Evolutionary conservation across 2,888 invertebrate species (phyloP), one percentile per base, ranked within the genome.

Genomic region (Syrphus vitripennis): DNA sequence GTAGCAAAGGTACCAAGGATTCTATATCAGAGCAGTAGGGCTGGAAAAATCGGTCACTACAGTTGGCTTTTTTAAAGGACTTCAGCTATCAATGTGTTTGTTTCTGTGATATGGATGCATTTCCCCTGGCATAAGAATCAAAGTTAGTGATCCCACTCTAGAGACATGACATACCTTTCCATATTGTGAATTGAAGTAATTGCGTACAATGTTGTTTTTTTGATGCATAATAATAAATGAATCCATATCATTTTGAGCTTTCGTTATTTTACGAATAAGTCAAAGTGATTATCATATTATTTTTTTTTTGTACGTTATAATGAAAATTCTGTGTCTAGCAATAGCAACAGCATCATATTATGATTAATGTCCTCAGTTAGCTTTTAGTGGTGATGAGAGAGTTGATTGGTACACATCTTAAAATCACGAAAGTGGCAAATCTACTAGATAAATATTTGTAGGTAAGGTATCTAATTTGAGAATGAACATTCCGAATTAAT

Each of bases 1-100:
- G 63, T 77, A 24, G 61, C 71, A 57, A 63, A 45, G 67, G 55
- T 77, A 40, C 34, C 70, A 57, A 63, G 37, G 53, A 50, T 55
- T 61, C 45, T 40, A 63, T 57, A 77, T 37, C 42, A 42, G 55
- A 81, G 63, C 69, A 86, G 86, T 86, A 86, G 77, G 72, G 61
- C 69, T 82, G 63, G 40, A 53, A 82, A 86, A 86, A 74, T 86
- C 81, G 81, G 86, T 86, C 81, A 77, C 72, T 81, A 81, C 71
- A 86, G 86, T 86, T 81, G 81, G 67, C 76, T 16, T 59, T 16
- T 59, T 59, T 34, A 16, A 67, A 59, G 9, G 34, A 67, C n/a
- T 74, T 26, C 42, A 45, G 21, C 69, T 63, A 50, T 63, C 74
- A 21, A 71, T 79, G 40, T 83, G 37, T 65, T n/a, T 21, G n/a